Evolutionary conservation across 1,140 invertebrate genomes (phyloP), one percentile per base, ranked within the genome.

Genomic region (Cephus cinctus): DNA sequence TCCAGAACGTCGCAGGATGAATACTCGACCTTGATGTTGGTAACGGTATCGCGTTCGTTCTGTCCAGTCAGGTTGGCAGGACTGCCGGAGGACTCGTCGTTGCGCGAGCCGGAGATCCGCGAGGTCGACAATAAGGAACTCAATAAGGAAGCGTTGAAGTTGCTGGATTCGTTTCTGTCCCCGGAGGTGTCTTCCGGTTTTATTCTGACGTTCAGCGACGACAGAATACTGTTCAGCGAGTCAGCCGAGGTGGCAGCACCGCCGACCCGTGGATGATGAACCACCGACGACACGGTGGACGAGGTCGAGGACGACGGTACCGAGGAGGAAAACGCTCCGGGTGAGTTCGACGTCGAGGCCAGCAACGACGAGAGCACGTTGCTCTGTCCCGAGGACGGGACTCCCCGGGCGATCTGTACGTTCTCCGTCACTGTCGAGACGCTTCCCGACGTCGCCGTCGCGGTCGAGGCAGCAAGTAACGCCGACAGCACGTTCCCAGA

Each of bases 161-260:
- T 57, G 21, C 31, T 20, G 40, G 40, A 38, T 32, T 43, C 2
- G 45, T 12, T 20, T 48, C 5, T 35, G 36, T 52, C 35, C 43
- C 50, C 5, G 30, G 49, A 9, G 18, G 50, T 50, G 25, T 72
- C 61, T 48, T 69, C 68, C 16, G 67, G 58, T 34, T 71, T 72
- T 23, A 67, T 67, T 44, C 57, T 43, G 0, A 59, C 54, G 40
- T 61, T 63, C 1, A 65, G 48, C 0, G 63, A 54, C 8, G 70
- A 65, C 0, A 69, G 39, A 8, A 70, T 60, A 35, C 61, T 59
- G 55, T 68, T 69, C 6, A 73, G 40, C 6, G 67, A 65, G 30
- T 71, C 65, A 4, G 60, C 34, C 2, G 63, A 61, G 3, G 51
- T 15, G 25, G n/a, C 25, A n/a, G 6, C n/a, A n/a, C 25, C 25